Evolutionary conservation across 2,888 invertebrate species (phyloP), one percentile per base, ranked within the genome.

Genomic region (Drosophila fungiperda): DNA sequence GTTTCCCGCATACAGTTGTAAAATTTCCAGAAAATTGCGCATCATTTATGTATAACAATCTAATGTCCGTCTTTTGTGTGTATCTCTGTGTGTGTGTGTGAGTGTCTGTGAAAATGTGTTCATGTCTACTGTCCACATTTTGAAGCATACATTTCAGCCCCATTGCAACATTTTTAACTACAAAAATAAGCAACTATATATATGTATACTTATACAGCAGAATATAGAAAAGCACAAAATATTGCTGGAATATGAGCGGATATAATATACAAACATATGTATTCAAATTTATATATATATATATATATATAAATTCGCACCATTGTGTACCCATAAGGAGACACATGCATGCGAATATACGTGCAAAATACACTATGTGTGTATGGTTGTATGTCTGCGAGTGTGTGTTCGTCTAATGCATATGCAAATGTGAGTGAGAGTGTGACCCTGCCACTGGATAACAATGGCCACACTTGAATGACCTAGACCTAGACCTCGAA

Each of bases 41-140:
- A 70, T 75, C 76, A 86, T 86, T 83, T 90, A 87, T 83, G 82
- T 87, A 90, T 84, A 90, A 79, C 82, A 84, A 73, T 82, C 63
- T 69, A 67, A 75, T 71, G 74, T 74, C 67, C 65, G 26, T 68
- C 69, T 53, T 66, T 76, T 70, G 70, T 60, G 52, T 66, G n/a
- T 42, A 12, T 73, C 45, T 61, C 58, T 65, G 62, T 67, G 3
- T 54, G 29, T 17, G 33, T 57, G 33, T 64, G 50, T 52, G 53
- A 45, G 9, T 53, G 42, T 50, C 33, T 59, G 35, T 20, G 26
- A 20, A 38, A 50, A 48, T 50, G 36, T 60, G 45, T 60, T 53
- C 45, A 60, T 64, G 36, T 23, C 59, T 45, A 59, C 49, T 55
- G 52, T 61, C 53, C 26, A 71, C 40, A 53, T 54, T 71, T 48